phyloP scores from a whole-genome alignment of 2,888 invertebrate genomes.

The Chloromyia formosa region DNA sequence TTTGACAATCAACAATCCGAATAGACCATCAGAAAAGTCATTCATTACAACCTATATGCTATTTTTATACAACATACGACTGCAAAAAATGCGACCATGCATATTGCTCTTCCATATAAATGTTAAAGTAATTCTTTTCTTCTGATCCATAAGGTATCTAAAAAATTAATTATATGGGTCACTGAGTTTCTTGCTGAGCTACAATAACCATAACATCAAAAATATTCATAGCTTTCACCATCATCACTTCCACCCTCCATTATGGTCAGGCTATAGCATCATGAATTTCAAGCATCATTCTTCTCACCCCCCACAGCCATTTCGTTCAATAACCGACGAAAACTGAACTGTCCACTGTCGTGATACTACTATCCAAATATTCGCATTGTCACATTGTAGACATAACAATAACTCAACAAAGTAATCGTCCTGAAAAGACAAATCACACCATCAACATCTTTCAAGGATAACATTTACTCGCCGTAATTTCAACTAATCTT shows the following conservation, averaged over 20 bases:
- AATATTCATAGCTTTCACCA: not conserved
- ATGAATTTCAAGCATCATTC: not conserved
- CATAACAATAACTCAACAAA: slow-evolving; percentile 34
- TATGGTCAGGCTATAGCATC: not conserved
- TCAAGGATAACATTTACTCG: slow-evolving; percentile 37
- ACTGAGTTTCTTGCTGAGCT: not conserved
- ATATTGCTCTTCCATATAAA: too few relatives aligned
- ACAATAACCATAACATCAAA: not conserved
- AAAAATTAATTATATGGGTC: not conserved
- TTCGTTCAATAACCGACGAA: not conserved
- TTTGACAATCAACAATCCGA: too few relatives aligned
- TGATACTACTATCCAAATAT: not conserved
- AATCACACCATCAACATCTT: slow-evolving; percentile 39
- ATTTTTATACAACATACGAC: too few relatives aligned
- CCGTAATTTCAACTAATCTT: slow-evolving; percentile 36
- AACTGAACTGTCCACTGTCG: not conserved
- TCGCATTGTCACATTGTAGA: slow-evolving; percentile 18
- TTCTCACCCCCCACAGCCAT: not conserved
- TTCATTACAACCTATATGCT: too few relatives aligned
- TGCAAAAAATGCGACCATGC: too few relatives aligned
- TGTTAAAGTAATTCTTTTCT: not conserved
- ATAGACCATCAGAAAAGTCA: too few relatives aligned
- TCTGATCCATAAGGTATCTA: not conserved
- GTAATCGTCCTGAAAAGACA: slow-evolving; percentile 40
- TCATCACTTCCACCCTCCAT: not conserved